phyloP scores from a whole-genome alignment of 2,888 invertebrate species.

The Atherix ibis region DNA sequence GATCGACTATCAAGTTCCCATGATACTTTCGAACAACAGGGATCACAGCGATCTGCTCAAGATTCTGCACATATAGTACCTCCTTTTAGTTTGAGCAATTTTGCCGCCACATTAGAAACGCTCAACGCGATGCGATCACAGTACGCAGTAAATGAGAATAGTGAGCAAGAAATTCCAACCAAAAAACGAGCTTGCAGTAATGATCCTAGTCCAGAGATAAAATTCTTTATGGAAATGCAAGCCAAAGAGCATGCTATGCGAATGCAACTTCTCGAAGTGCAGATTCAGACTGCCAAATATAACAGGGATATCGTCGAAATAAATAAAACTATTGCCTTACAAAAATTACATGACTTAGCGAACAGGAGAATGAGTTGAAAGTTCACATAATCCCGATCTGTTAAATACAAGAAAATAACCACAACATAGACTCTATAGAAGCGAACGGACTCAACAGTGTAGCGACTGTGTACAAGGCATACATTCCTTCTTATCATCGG shows the following conservation, averaged over 20 bases:
- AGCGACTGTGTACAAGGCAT: too few relatives aligned
- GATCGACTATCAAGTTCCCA: constrained; percentile 11
- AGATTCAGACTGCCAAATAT: constrained; percentile 32
- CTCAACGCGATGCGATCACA: constrained; percentile 25
- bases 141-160: constrained; percentile 6
- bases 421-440: too few relatives aligned
- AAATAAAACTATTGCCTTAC: constrained; percentile 44
- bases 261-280: constrained; percentile 32
- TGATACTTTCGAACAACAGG: constrained; percentile 8
- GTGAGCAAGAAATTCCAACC: too few relatives aligned
- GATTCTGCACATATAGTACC: constrained; percentile 9
- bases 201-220: constrained; percentile 24
- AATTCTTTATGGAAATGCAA: constrained; percentile 31
- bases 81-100: constrained; percentile 29
- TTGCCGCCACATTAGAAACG: constrained; percentile 30
- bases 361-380: constrained; percentile 23
- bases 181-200: constrained; percentile 5
- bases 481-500: too few relatives aligned
- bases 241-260: constrained; percentile 32
- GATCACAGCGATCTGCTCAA: constrained; percentile 17
- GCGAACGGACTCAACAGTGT: too few relatives aligned
- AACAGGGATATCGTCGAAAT: constrained; percentile 42
- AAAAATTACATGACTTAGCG: constrained; percentile 36
- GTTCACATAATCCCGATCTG: too few relatives aligned
- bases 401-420: too few relatives aligned